Conservation (phyloP, 2,797 vertebrate species). For the Gallinago nigripennis region DNA sequence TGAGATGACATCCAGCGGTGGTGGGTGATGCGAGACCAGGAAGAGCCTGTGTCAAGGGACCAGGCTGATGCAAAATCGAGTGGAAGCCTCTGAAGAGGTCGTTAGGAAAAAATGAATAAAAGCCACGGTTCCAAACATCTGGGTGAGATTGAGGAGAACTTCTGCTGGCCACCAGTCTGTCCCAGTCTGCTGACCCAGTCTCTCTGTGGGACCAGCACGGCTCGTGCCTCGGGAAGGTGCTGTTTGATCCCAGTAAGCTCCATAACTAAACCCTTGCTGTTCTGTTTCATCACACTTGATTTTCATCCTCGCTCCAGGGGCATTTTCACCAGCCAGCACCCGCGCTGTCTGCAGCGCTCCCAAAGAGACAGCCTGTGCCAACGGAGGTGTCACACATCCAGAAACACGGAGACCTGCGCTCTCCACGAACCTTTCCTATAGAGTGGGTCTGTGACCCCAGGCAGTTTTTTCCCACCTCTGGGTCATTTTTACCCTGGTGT, state of each 20-base stretch:
- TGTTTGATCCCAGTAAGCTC: neutral
- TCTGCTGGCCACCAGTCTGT: neutral
- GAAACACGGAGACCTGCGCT: neutral
- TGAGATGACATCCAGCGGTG: neutral
- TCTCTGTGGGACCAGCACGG: neutral
- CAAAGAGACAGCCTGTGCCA: neutral
- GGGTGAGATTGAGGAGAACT: neutral
- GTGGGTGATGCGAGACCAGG: neutral
- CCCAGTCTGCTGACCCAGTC: neutral
- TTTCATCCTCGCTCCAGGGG: neutral
- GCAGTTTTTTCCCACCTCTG: neutral
- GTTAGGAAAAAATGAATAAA: neutral
- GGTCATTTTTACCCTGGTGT: neutral
- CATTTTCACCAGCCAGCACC: neutral
- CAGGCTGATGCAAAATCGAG: neutral
- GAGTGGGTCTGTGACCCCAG: neutral
- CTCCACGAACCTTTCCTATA: neutral
- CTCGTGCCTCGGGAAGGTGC: neutral
- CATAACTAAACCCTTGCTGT: fast-evolving
- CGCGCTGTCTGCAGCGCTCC: neutral
- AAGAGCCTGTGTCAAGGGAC: neutral
- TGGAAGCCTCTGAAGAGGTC: neutral
- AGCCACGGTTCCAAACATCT: neutral
- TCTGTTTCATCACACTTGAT: neutral
- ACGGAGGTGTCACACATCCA: neutral